Evolutionary conservation across 2,888 invertebrate species (phyloP).

Genomic region (Synergus umbraculus): DNA sequence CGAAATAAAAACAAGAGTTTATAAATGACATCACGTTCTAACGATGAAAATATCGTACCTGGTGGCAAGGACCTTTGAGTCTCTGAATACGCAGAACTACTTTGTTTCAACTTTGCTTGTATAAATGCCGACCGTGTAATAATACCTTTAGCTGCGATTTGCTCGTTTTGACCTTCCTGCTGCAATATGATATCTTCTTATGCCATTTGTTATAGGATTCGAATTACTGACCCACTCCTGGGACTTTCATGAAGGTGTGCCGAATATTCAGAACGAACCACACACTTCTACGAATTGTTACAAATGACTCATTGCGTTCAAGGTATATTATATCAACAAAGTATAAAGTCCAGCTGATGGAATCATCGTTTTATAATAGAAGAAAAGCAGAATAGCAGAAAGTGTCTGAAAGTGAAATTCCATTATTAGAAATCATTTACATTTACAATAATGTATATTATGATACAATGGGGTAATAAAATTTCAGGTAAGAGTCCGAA

Average conservation of each 20-base stretch:
- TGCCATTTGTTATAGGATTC: constrained; percentile 37
- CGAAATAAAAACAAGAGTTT: constrained; percentile 1
- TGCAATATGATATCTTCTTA: constrained; percentile 28
- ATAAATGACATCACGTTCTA: constrained; percentile 15
- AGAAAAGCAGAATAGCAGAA: not conserved
- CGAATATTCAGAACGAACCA: not conserved
- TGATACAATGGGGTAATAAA: not conserved
- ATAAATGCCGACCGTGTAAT: constrained; percentile 15
- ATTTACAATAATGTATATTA: too few species aligned
- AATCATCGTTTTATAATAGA: not conserved
- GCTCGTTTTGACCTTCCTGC: constrained; percentile 21
- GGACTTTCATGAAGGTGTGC: constrained; percentile 25
- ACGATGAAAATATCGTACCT: constrained; percentile 25
- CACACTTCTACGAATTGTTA: constrained; percentile 12
- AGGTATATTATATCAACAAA: not conserved
- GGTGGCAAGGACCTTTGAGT: constrained; percentile 36
- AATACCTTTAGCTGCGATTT: constrained; percentile 13
- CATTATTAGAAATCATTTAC: too few species aligned
- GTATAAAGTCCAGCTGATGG: not conserved
- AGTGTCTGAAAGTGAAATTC: not conserved
- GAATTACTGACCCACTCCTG: constrained; percentile 25
- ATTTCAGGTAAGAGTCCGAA: not conserved
- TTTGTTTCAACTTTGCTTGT: constrained; percentile 31
- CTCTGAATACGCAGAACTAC: constrained; percentile 28
- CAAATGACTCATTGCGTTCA: constrained; percentile 15